Conservation (phyloP, 2,113 vertebrate species). For the Thermophis baileyi region DNA sequence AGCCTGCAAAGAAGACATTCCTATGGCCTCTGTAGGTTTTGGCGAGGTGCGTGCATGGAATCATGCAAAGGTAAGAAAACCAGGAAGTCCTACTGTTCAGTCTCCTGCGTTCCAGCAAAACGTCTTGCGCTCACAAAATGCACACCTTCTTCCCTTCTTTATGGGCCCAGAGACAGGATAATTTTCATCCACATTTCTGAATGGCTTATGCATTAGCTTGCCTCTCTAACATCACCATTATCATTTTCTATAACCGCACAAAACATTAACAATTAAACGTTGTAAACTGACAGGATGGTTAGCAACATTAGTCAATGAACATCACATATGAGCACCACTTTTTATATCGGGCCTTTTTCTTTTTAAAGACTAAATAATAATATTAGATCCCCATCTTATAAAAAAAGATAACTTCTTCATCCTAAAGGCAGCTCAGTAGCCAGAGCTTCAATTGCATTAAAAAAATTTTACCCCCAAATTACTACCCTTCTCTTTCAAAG, state of each 20-base stretch:
- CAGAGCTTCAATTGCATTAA: conserved; percentile 54
- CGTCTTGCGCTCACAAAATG: background rate
- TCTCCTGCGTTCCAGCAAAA: background rate
- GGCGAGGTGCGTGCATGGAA: background rate
- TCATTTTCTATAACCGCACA: background rate
- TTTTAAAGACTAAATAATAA: background rate
- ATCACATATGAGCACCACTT: background rate
- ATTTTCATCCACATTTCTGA: background rate
- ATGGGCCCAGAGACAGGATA: background rate
- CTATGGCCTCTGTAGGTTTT: background rate
- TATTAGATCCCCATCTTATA: background rate
- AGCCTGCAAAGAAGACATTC: background rate
- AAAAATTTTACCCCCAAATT: conserved; percentile 68
- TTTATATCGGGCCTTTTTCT: background rate
- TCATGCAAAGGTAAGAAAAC: background rate
- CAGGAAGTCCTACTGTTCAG: background rate
- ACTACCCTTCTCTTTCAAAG: conserved; percentile 59
- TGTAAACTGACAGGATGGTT: background rate
- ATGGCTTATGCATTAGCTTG: background rate
- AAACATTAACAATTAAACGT: background rate
- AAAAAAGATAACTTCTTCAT: conserved; percentile 30
- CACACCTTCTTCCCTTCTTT: background rate
- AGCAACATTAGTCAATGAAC: background rate
- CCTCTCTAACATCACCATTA: background rate
- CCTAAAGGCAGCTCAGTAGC: conserved; percentile 34